Evolutionary conservation across 2,888 invertebrate genomes (phyloP).

Genomic region (Trichogramma evanescens): DNA sequence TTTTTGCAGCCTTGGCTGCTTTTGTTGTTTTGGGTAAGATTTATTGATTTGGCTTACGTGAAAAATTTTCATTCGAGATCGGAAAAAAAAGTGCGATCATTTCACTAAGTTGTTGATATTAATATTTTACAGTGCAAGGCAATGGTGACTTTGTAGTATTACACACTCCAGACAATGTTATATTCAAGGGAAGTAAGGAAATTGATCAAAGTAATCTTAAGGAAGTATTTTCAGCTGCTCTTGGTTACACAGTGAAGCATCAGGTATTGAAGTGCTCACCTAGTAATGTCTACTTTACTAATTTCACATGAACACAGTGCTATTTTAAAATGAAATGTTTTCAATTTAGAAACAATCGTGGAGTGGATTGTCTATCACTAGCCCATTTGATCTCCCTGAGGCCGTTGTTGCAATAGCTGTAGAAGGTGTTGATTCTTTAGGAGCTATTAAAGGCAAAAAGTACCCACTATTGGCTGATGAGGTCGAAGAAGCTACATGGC

Average conservation of each 20-base stretch:
- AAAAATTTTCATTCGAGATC: not conserved
- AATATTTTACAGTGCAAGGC: slow-evolving; percentile 49
- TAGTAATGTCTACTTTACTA: not conserved
- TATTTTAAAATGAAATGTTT: not conserved
- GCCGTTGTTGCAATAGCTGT: slow-evolving; percentile 63
- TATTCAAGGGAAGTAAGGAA: slow-evolving; percentile 60
- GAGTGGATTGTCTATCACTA: slow-evolving; percentile 60
- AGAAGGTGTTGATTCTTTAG: slow-evolving; percentile 56
- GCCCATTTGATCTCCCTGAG: slow-evolving; percentile 70
- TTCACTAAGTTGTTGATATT: too few relatives aligned
- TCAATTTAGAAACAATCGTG: slow-evolving; percentile 56
- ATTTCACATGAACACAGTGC: not conserved
- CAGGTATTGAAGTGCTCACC: slow-evolving; percentile 48
- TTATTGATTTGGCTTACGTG: not conserved
- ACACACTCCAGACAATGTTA: slow-evolving; percentile 61
- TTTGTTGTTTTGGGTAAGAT: slow-evolving; percentile 11
- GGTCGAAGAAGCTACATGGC: slow-evolving; percentile 58
- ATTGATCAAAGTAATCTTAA: slow-evolving; percentile 59
- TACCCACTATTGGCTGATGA: slow-evolving; percentile 58
- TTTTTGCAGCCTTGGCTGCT: slow-evolving; percentile 5
- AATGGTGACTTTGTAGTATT: slow-evolving; percentile 64
- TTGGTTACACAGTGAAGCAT: slow-evolving; percentile 64
- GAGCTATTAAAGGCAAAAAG: slow-evolving; percentile 43
- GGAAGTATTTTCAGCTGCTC: slow-evolving; percentile 65
- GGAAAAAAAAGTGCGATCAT: too few relatives aligned